A percentile compares a stretch with the other conserved stretches of the same genome.
Conservation (phyloP, 2,888 invertebrate genomes). For the Argyresthia goedartella region DNA sequence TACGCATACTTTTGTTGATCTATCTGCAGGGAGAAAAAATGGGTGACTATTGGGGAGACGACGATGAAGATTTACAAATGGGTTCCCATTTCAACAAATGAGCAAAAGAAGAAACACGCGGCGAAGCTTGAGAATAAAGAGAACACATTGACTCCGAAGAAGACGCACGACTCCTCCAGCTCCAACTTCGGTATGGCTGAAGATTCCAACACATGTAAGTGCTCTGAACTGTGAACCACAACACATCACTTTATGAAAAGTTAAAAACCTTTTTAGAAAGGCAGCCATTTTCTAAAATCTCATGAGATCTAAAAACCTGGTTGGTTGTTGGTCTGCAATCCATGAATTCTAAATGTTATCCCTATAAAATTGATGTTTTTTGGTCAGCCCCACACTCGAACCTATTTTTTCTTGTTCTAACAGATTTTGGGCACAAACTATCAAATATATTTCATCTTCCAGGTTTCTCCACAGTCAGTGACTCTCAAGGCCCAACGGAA, state of each 20-base stretch:
- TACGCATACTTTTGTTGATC: not conserved
- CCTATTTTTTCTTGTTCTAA: too few relatives aligned
- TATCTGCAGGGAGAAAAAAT: conserved; percentile 93
- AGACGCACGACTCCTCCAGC: conserved; percentile 77
- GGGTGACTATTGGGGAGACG: conserved; percentile 98
- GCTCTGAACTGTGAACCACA: not conserved
- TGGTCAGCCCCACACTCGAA: too few relatives aligned
- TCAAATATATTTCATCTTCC: conserved; percentile 18
- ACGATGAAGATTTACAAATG: conserved; percentile 99
- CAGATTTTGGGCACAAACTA: too few relatives aligned
- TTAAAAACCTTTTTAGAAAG: not conserved
- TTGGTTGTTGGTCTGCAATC: too few relatives aligned
- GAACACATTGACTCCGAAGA: conserved; percentile 78
- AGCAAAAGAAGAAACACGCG: conserved; percentile 80
- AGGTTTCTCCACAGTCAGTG: conserved; percentile 93
- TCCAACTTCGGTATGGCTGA: conserved; percentile 89
- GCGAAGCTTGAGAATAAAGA: conserved; percentile 83
- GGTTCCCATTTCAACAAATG: conserved; percentile 91
- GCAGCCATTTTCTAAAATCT: not conserved
- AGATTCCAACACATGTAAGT: conserved; percentile 92
- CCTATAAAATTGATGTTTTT: too few relatives aligned
- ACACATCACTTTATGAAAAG: too few relatives aligned
- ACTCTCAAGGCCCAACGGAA: conserved; percentile 90
- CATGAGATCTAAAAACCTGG: too few relatives aligned
- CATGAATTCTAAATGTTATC: too few relatives aligned